Evolutionary conservation across 2,888 invertebrate genomes (phyloP).

Genomic region (Meta bourneti): DNA sequence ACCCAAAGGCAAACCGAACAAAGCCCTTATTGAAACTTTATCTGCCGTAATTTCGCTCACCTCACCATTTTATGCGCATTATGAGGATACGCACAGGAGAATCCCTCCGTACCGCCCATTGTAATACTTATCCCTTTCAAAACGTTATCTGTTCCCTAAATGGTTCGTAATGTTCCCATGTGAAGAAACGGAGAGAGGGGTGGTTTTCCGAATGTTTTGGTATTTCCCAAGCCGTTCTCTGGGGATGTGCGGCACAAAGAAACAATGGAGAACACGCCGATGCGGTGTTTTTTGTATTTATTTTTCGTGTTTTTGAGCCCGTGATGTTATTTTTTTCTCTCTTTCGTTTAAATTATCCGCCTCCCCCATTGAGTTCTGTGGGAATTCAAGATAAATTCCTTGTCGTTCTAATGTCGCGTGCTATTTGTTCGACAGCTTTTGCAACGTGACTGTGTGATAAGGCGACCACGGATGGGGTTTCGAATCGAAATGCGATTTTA

Average conservation of each 20-base stretch:
- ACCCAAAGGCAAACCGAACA: slow-evolving; percentile 70
- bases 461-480: not conserved
- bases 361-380: not conserved
- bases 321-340: not conserved
- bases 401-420: not conserved
- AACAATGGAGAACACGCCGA: slow-evolving; percentile 27
- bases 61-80: slow-evolving; percentile 37
- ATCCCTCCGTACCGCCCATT: slow-evolving; percentile 13
- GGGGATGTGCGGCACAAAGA: slow-evolving; percentile 29
- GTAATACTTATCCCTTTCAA: slow-evolving; percentile 49
- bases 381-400: slow-evolving; percentile 41
- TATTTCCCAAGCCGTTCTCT: slow-evolving; percentile 10
- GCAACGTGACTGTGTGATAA: not conserved
- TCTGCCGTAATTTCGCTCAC: slow-evolving; percentile 72
- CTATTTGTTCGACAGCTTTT: not conserved
- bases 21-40: slow-evolving; percentile 73
- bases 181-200: not conserved
- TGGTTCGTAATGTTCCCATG: slow-evolving; percentile 49
- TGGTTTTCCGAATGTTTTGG: slow-evolving; percentile 51
- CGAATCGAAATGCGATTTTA: not conserved
- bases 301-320: not conserved
- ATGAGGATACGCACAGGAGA: not conserved
- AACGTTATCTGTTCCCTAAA: slow-evolving; percentile 54
- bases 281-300: not conserved
- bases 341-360: slow-evolving; percentile 53